Evolutionary conservation across 2,113 vertebrate species (phyloP), one percentile per base, ranked within the genome.

Genomic region (Brienomyrus longianalis): DNA sequence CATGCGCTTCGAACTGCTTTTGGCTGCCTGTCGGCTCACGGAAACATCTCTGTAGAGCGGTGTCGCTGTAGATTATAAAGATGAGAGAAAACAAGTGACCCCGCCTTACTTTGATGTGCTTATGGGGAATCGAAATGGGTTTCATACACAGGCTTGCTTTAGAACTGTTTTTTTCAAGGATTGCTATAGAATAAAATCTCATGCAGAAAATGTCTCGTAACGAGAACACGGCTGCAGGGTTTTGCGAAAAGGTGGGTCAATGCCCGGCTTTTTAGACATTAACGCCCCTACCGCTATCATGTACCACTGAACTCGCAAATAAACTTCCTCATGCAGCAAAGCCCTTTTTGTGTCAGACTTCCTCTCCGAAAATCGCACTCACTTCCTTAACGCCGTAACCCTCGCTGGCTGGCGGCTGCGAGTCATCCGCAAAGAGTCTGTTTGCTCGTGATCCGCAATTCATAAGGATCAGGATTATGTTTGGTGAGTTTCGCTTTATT

Each of bases 291-390:
- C 31, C 27, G 86, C 86, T 54, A 51, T 39, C 86, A 21, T 87
- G 86, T 56, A 27, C n/a, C 86, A 56, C 86, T 39, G 21, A 54
- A 51, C 50, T 86, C 48, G 85, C 85, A 39, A 77, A 48, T 80
- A n/a, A 54, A 89, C 88, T 89, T 89, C 88, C 88, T 89, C 88
- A 83, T 89, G 23, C 23, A 89, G 66, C 74, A 56, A 51, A 54
- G 86, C 88, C 31, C n/a, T 83, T 59, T 89, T 56, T 89, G 88
- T 89, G 88, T 56, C 50, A 80, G 50, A 89, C 88, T 89, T 89
- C 88, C 88, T 89, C 88, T 83, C 27, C 35, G 70, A 80, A 50
- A 89, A 89, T 45, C 56, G 88, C 50, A 77, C 48, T 89, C 88
- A 89, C 88, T 89, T 89, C 88, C 88, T 89, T 54, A 83, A 43